Conservation (phyloP, 2,888 invertebrate genomes). For the Thecocarcelia acutangulata region DNA sequence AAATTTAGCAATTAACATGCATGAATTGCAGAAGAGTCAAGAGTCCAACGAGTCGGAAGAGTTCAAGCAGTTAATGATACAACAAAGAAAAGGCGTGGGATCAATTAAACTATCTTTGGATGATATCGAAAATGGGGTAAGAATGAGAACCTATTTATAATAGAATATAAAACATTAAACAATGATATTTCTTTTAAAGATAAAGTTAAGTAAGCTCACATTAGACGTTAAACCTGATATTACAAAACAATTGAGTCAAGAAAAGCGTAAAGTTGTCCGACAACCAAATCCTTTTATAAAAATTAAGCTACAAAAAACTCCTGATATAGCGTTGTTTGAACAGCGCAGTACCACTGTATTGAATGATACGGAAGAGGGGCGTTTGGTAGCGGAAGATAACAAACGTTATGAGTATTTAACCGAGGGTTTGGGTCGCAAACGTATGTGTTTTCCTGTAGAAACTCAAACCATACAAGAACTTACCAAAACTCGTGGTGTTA, state of each 20-base stretch:
- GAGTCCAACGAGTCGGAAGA: conserved; percentile 23
- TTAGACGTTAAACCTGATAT: conserved; percentile 23
- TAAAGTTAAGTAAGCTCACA: conserved; percentile 49
- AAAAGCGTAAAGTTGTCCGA: conserved; percentile 15
- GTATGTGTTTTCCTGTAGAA: conserved; percentile 85
- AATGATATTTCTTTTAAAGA: conserved; percentile 13
- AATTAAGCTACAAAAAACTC: conserved; percentile 86
- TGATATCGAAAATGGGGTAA: conserved; percentile 71
- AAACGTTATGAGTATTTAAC: conserved; percentile 86
- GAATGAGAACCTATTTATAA: neutral
- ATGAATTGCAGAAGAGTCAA: conserved; percentile 61
- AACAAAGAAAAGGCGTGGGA: conserved; percentile 61
- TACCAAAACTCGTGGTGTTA: conserved; percentile 85
- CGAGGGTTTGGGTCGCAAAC: conserved; percentile 85
- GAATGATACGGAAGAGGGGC: conserved; percentile 84
- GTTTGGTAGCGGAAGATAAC: conserved; percentile 84
- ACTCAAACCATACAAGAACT: conserved; percentile 86
- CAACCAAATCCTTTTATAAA: conserved; percentile 83
- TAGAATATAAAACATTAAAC: neutral
- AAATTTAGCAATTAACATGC: conserved; percentile 60
- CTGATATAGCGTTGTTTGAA: conserved; percentile 85
- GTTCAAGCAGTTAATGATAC: conserved; percentile 35
- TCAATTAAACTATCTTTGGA: conserved; percentile 66
- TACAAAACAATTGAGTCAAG: neutral
- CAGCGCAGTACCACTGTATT: conserved; percentile 85